Conservation (phyloP, 2,888 invertebrate species). For the Cheilosia vulpina region DNA sequence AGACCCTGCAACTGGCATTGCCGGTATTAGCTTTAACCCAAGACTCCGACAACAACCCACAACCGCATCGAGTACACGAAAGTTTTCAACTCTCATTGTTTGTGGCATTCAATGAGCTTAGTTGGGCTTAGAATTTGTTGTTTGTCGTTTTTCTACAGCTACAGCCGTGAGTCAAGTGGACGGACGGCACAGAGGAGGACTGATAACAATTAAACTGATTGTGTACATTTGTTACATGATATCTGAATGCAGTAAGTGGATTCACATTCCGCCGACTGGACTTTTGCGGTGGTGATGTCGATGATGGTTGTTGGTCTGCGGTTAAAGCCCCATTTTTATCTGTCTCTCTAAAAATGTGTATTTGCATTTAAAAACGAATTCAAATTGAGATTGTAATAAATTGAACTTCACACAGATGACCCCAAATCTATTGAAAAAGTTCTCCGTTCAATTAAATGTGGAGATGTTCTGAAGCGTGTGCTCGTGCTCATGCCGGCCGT, state of each 20-base stretch:
- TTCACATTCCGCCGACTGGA: conserved; percentile 54
- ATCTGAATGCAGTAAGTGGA: conserved; percentile 51
- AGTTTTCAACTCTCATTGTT: conserved; percentile 28
- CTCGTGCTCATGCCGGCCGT: conserved; percentile 4
- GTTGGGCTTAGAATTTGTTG: conserved; percentile 38
- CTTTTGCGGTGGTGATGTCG: conserved; percentile 24
- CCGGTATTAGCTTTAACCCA: conserved; percentile 34
- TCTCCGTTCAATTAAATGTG: conserved; percentile 54
- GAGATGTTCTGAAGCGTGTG: conserved; percentile 14
- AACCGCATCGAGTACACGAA: conserved; percentile 2
- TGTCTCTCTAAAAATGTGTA: conserved; percentile 1
- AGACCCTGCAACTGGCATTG: conserved; percentile 31
- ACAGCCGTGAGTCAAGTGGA: conserved; percentile 35
- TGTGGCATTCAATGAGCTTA: conserved; percentile 29
- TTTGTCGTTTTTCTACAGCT: conserved; percentile 2
- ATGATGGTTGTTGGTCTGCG: conserved; percentile 26
- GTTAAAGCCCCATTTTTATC: conserved; percentile 33
- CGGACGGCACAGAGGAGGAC: conserved; percentile 12
- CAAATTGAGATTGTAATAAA: conserved; percentile 22
- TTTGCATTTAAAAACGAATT: conserved; percentile 1
- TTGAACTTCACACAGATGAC: conserved; percentile 48
- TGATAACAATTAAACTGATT: conserved; percentile 71
- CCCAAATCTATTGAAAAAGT: conserved; percentile 59
- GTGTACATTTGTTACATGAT: conserved; percentile 64
- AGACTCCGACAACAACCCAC: conserved; percentile 32